Percentiles rank a stretch among this genome's conserved stretches.
phyloP scores from a whole-genome alignment of 2,888 invertebrate genomes.

The Idaea dimidiata region DNA sequence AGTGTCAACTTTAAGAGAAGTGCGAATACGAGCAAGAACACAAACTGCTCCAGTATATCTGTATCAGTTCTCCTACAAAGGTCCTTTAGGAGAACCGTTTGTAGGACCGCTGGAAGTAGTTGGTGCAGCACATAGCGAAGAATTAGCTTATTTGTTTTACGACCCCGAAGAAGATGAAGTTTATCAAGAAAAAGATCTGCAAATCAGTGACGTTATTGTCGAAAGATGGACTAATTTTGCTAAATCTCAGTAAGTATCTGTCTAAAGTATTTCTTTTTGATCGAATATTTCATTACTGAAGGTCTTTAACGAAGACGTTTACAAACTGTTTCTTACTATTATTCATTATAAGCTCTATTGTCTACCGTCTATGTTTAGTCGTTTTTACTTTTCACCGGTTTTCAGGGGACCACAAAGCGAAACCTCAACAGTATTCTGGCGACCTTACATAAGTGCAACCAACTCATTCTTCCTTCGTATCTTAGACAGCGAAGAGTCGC shows the following conservation, averaged over 20 bases:
- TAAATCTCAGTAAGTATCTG: slow-evolving; percentile 61
- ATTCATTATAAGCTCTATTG: not conserved
- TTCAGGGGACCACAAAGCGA: slow-evolving; percentile 56
- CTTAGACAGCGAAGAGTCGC: slow-evolving; percentile 44
- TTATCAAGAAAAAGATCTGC: slow-evolving; percentile 37
- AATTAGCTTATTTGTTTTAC: slow-evolving; percentile 61
- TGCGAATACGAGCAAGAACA: slow-evolving; percentile 40
- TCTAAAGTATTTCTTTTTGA: too few species aligned
- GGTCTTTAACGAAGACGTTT: too few species aligned
- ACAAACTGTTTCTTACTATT: slow-evolving; percentile 8
- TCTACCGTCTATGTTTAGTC: not conserved
- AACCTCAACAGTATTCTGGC: slow-evolving; percentile 49
- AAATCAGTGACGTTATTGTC: slow-evolving; percentile 52
- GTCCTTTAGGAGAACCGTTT: slow-evolving; percentile 50
- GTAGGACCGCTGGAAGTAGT: slow-evolving; percentile 47
- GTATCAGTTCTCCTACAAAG: slow-evolving; percentile 70
- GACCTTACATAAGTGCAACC: slow-evolving; percentile 40
- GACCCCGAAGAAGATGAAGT: not conserved
- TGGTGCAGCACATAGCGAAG: slow-evolving; percentile 62
- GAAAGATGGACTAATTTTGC: slow-evolving; percentile 72
- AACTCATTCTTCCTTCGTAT: slow-evolving; percentile 44
- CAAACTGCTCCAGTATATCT: slow-evolving; percentile 48
- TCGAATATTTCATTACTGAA: too few species aligned
- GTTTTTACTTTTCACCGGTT: slow-evolving; percentile 22
- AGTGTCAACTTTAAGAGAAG: slow-evolving; percentile 62